These are phyloP conservation scores for Drosophila macrospina DNA, from an alignment of 2,888 invertebrate species.

Conservation along the genomic window DNA sequence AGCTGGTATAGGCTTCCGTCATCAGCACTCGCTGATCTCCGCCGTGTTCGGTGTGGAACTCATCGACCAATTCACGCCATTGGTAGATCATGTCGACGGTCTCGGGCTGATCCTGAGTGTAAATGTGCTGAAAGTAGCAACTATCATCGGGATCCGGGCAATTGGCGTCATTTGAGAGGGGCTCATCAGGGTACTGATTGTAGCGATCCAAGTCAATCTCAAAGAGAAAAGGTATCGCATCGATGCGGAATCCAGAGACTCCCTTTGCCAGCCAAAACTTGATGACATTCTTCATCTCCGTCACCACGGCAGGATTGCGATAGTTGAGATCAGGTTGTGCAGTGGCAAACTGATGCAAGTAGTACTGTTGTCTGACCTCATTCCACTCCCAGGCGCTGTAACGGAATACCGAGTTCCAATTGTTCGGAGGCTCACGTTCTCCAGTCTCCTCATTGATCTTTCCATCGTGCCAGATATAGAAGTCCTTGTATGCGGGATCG, in stretches of 20 bases:
- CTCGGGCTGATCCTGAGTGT: conserved; percentile 88
- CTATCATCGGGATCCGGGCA: conserved; percentile 86
- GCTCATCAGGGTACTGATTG: conserved; percentile 86
- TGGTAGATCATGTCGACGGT: conserved; percentile 87
- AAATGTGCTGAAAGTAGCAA: conserved; percentile 87
- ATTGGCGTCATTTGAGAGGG: conserved; percentile 84
- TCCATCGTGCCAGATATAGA: conserved; percentile 90
- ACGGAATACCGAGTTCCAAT: conserved; percentile 87
- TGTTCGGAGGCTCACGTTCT: conserved; percentile 85
- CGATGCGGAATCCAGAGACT: conserved; percentile 92
- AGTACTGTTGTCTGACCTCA: conserved; percentile 87
- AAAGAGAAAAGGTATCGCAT: conserved; percentile 87
- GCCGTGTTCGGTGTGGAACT: conserved; percentile 83
- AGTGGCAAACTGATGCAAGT: conserved; percentile 88
- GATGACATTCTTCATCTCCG: conserved; percentile 88
- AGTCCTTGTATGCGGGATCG: conserved; percentile 89
- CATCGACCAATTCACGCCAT: conserved; percentile 87
- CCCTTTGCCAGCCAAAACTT: conserved; percentile 92
- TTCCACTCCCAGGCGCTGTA: conserved; percentile 89
- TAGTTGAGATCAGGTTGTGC: conserved; percentile 90
- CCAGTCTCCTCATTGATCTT: conserved; percentile 82
- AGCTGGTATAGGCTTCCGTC: conserved; percentile 88
- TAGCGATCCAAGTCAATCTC: conserved; percentile 79
- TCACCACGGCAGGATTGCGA: conserved; percentile 86
- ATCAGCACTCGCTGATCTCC: conserved; percentile 86